Evolutionary conservation across 1,140 invertebrate species (phyloP).

Genomic region (Drosophila seguyi): DNA sequence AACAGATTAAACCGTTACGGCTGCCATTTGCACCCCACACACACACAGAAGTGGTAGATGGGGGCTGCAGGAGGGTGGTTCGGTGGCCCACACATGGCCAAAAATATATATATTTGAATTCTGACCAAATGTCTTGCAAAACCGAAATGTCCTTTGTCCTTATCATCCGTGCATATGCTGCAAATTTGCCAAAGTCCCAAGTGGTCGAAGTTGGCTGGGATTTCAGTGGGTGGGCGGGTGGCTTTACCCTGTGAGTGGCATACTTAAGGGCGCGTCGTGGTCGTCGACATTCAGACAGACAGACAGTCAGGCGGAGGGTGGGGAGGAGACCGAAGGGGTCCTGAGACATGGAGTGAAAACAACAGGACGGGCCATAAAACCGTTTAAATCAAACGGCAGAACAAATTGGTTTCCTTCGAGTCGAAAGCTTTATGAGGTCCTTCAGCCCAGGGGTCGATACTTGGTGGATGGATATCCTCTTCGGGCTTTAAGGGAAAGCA

Average conservation of each 20-base stretch:
- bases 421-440: conserved; percentile 76
- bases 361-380: conserved; percentile 81
- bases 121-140: conserved; percentile 81
- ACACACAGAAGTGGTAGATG: neutral
- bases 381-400: conserved; percentile 84
- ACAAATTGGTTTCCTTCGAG: conserved; percentile 83
- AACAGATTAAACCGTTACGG: conserved; percentile 82
- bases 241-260: conserved; percentile 60
- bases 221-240: conserved; percentile 27
- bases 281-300: conserved; percentile 42
- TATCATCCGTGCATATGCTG: conserved; percentile 73
- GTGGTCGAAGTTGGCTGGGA: conserved; percentile 19
- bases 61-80: neutral
- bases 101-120: conserved; percentile 79
- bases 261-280: conserved; percentile 80
- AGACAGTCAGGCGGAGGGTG: conserved; percentile 1
- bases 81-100: conserved; percentile 37
- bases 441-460: conserved; percentile 63
- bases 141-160: conserved; percentile 63
- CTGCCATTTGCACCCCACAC: conserved; percentile 72
- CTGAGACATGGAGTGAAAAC: conserved; percentile 68
- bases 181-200: conserved; percentile 70
- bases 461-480: conserved; percentile 20
- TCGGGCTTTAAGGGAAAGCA: conserved; percentile 25
- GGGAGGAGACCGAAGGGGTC: conserved; percentile 13